Evolutionary conservation across 1,140 invertebrate genomes (phyloP).

Genomic region (Heterodera schachtii): DNA sequence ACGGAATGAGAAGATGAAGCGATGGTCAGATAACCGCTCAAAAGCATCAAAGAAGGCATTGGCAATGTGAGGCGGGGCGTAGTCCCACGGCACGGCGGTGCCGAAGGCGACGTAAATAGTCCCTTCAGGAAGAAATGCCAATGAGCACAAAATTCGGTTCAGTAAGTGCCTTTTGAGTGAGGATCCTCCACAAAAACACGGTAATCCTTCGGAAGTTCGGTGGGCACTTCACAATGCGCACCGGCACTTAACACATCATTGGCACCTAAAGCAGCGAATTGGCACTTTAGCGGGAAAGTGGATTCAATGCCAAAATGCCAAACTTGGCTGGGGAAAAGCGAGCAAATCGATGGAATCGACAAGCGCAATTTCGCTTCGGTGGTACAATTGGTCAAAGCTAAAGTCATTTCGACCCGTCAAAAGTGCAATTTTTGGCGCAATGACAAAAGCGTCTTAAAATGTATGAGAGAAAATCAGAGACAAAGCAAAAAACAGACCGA

Average conservation of each 20-base stretch:
- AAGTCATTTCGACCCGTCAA: not conserved
- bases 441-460: conserved; percentile 10
- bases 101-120: conserved; percentile 54
- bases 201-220: conserved; percentile 17
- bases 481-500: conserved; percentile 4
- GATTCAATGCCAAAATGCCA: not conserved
- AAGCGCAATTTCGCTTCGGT: conserved; percentile 4
- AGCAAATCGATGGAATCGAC: conserved; percentile 28
- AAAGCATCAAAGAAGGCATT: conserved; percentile 41
- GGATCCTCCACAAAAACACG: conserved; percentile 38
- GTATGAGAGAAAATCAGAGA: not conserved
- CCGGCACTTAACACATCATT: conserved; percentile 27
- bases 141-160: not conserved
- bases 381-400: conserved; percentile 11
- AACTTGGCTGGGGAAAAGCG: conserved; percentile 22
- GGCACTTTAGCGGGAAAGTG: not conserved
- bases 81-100: conserved; percentile 34
- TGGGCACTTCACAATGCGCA: conserved; percentile 26
- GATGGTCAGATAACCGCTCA: conserved; percentile 40
- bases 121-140: conserved; percentile 24
- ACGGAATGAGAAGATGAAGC: conserved; percentile 38
- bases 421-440: not conserved
- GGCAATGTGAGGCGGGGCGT: conserved; percentile 40
- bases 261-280: conserved; percentile 8
- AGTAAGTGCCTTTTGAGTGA: conserved; percentile 20